These are phyloP conservation scores for Hippolais icterina DNA, from an alignment of 2,113 vertebrate genomes.

Conservation along the genomic window DNA sequence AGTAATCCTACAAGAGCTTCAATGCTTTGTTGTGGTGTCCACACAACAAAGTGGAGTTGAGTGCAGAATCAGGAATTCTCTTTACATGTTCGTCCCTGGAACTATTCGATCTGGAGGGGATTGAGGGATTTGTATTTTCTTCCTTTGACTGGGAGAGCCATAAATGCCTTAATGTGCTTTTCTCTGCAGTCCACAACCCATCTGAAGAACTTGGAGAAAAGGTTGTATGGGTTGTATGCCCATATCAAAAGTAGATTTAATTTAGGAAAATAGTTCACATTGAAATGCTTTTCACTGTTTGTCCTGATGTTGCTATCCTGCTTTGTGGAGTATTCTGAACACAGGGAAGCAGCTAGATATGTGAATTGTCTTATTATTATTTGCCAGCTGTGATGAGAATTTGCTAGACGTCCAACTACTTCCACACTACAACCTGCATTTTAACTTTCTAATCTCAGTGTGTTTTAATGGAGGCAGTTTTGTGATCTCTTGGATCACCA, in stretches of 20 bases:
- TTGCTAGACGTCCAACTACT: background rate
- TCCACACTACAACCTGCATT: background rate
- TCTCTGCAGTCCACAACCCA: background rate
- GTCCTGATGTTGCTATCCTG: background rate
- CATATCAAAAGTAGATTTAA: background rate
- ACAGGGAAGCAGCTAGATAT: background rate
- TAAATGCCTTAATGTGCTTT: background rate
- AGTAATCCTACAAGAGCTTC: background rate
- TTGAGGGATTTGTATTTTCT: background rate
- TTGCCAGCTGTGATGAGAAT: background rate
- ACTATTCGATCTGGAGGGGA: background rate
- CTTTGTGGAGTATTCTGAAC: background rate
- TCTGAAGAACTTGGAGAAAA: background rate
- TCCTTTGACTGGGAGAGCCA: background rate
- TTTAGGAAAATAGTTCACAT: background rate
- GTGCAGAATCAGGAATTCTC: background rate
- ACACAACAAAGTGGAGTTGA: background rate
- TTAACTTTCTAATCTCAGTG: background rate
- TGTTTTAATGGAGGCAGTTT: background rate
- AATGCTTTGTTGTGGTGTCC: background rate
- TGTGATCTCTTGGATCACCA: background rate
- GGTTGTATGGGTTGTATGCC: background rate
- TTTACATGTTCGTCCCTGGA: background rate
- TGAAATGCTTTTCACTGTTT: background rate
- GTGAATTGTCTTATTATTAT: background rate